Conservation (phyloP, 2,888 invertebrate genomes). For the Cinara cedri region DNA sequence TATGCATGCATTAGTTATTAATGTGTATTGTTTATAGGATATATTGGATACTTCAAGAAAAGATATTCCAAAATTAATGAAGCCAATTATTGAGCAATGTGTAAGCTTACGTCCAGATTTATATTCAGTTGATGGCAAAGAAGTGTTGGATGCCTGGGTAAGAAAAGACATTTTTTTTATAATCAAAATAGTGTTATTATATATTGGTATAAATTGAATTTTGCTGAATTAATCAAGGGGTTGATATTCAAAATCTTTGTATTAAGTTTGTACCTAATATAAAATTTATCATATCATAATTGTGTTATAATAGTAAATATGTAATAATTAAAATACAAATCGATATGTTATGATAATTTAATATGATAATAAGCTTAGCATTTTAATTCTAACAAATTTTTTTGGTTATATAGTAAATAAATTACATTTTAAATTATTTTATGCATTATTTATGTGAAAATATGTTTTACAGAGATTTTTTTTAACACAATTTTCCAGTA, state of each 20-base stretch:
- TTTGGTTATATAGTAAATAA: too few relatives aligned
- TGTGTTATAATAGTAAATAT: neutral
- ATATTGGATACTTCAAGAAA: slow-evolving; percentile 44
- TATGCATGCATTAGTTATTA: neutral
- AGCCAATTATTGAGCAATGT: slow-evolving; percentile 31
- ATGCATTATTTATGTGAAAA: too few relatives aligned
- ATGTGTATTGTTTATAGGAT: slow-evolving; percentile 14
- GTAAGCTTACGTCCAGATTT: slow-evolving; percentile 32
- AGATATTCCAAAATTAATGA: slow-evolving; percentile 5
- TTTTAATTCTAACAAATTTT: too few relatives aligned
- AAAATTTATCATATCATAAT: neutral
- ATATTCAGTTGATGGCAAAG: neutral
- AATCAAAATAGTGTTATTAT: neutral
- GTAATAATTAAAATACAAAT: neutral
- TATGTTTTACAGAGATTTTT: too few relatives aligned
- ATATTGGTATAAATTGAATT: neutral
- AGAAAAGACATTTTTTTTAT: slow-evolving; percentile 18
- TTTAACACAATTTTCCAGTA: too few relatives aligned
- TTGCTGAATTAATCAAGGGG: neutral
- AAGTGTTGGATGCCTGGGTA: slow-evolving; percentile 29
- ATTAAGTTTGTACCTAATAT: neutral
- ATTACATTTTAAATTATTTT: too few relatives aligned
- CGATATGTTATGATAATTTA: neutral
- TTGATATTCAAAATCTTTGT: neutral
- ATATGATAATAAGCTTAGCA: too few relatives aligned